These are phyloP conservation scores for Neuroterus valhalla DNA, from an alignment of 1,140 invertebrate species.

Conservation along the genomic window DNA sequence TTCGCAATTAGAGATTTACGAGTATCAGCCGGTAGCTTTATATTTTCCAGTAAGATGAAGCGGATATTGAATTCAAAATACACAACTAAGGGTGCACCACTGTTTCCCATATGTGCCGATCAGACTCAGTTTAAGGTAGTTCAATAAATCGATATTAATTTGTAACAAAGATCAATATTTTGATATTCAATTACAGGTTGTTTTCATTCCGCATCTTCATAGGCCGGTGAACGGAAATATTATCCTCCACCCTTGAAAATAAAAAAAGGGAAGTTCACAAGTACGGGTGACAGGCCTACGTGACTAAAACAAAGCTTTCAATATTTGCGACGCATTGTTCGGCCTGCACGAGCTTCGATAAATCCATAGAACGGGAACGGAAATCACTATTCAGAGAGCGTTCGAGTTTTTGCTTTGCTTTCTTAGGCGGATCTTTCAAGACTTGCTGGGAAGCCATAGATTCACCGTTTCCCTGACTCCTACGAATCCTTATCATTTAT, in stretches of 20 bases:
- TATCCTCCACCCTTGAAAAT: background rate
- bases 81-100: too few relatives aligned
- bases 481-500: slow-evolving; percentile 25
- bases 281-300: slow-evolving; percentile 28
- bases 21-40: too few relatives aligned
- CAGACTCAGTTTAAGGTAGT: too few relatives aligned
- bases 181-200: too few relatives aligned
- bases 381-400: slow-evolving; percentile 22
- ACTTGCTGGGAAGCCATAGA: slow-evolving; percentile 19
- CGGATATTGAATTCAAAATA: too few relatives aligned
- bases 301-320: slow-evolving; percentile 28
- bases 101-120: too few relatives aligned
- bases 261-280: slow-evolving; percentile 13
- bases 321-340: slow-evolving; percentile 17
- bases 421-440: slow-evolving; percentile 1
- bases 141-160: too few relatives aligned
- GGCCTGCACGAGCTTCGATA: background rate
- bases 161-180: too few relatives aligned
- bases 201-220: background rate
- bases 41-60: too few relatives aligned
- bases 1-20: too few relatives aligned
- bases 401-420: slow-evolving; percentile 4
- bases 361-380: slow-evolving; percentile 12
- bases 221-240: slow-evolving; percentile 13
- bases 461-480: slow-evolving; percentile 10